phyloP scores from a whole-genome alignment of 2,888 invertebrate species.

The Caenorhabditis sp. region DNA sequence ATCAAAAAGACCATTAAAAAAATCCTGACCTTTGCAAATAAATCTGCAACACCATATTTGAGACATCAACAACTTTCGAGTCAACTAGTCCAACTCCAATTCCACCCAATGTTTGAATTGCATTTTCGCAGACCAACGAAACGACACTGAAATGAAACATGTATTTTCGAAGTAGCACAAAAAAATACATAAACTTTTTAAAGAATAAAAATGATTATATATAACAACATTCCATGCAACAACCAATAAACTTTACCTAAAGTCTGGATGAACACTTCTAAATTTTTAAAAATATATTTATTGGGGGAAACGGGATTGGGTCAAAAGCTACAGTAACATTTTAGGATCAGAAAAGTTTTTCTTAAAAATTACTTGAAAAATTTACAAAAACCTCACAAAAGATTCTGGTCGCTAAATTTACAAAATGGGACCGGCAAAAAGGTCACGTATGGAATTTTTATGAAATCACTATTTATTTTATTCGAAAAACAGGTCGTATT shows the following conservation, averaged over 20 bases:
- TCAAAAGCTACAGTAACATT: background rate
- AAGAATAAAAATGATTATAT: background rate
- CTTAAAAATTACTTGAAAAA: background rate
- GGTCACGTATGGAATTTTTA: too few relatives aligned
- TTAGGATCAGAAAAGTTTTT: too few relatives aligned
- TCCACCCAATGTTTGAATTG: slow-evolving; percentile 94
- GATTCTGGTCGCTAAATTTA: background rate
- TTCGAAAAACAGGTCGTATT: too few relatives aligned
- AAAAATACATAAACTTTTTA: too few relatives aligned
- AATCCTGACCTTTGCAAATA: slow-evolving; percentile 24
- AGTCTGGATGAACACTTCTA: slow-evolving; percentile 30
- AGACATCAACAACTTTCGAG: slow-evolving; percentile 44
- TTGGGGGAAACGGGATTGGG: too few relatives aligned
- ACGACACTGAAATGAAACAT: slow-evolving; percentile 85
- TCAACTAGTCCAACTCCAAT: slow-evolving; percentile 78
- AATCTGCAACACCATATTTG: slow-evolving; percentile 66
- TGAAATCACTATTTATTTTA: too few relatives aligned
- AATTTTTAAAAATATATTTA: too few relatives aligned
- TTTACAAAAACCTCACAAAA: background rate
- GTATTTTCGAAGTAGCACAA: too few relatives aligned
- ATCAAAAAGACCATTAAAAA: background rate
- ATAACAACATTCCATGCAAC: background rate
- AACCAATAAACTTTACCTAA: slow-evolving; percentile 14
- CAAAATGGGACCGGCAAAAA: background rate
- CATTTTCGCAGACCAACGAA: slow-evolving; percentile 90